Percentiles rank a stretch among this genome's conserved stretches.
phyloP scores from a whole-genome alignment of 2,797 vertebrate genomes.

The Phrynocephalus guinanensis region DNA sequence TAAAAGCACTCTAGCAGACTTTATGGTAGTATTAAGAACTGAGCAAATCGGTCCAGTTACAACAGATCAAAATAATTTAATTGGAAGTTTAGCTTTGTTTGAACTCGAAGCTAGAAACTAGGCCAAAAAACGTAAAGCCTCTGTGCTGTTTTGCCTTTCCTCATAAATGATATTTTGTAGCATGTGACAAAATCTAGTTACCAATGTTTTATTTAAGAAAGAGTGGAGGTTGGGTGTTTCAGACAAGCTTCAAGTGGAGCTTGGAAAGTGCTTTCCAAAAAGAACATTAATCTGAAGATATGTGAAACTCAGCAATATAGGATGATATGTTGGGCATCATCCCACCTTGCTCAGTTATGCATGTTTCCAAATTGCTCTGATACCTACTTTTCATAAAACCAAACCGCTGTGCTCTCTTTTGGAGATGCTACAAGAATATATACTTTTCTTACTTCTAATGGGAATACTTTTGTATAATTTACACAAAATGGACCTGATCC shows the following conservation, averaged over 20 bases:
- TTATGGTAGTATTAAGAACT: slow-evolving; percentile 62
- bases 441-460: too few relatives aligned
- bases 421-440: too few relatives aligned
- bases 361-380: too few relatives aligned
- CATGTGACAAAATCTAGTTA: slow-evolving; percentile 42
- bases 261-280: background rate
- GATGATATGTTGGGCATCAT: background rate
- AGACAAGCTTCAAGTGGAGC: background rate
- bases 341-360: too few relatives aligned
- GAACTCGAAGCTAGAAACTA: slow-evolving; percentile 23
- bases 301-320: background rate
- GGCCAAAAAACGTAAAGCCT: slow-evolving; percentile 40
- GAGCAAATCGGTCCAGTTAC: slow-evolving; percentile 45
- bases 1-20: slow-evolving; percentile 50
- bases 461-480: background rate
- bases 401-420: too few relatives aligned
- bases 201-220: slow-evolving; percentile 36
- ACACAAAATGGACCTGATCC: background rate
- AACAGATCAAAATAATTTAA: slow-evolving; percentile 29
- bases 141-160: slow-evolving; percentile 42
- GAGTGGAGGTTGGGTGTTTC: background rate
- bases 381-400: background rate
- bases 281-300: background rate
- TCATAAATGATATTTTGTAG: slow-evolving; percentile 44
- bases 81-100: slow-evolving; percentile 47